Evolutionary conservation across 2,113 vertebrate genomes (phyloP).

Genomic region (Tonatia bakeri): DNA sequence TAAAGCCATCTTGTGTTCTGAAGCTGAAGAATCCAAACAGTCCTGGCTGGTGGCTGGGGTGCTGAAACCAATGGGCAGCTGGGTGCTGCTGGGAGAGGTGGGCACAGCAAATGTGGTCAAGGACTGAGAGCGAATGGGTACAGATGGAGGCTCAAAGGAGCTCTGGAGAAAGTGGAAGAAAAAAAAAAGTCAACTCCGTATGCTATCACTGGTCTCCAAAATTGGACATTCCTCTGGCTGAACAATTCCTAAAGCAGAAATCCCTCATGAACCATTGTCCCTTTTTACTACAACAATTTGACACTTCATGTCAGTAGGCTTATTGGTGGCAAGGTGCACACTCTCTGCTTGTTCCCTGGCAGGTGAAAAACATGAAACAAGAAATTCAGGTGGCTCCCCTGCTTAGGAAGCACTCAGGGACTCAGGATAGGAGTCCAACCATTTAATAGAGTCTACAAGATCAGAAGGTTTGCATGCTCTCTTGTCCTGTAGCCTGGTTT

Average conservation of each 20-base stretch:
- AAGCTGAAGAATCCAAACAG: constrained; percentile 90
- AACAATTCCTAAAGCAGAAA: constrained; percentile 12
- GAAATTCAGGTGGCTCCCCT: neutral
- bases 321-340: neutral
- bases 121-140: constrained; percentile 78
- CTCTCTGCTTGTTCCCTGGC: neutral
- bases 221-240: neutral
- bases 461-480: neutral
- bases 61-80: constrained; percentile 82
- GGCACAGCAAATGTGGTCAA: neutral
- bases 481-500: neutral
- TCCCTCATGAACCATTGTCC: neutral
- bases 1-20: constrained; percentile 88
- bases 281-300: neutral
- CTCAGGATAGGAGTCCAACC: neutral
- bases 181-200: neutral
- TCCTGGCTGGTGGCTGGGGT: constrained; percentile 79
- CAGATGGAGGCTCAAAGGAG: constrained; percentile 79
- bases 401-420: neutral
- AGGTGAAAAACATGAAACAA: neutral
- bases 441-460: neutral
- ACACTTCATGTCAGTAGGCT: neutral
- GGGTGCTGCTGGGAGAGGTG: neutral
- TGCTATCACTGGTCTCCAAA: neutral
- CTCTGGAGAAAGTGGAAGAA: constrained; percentile 75